These are phyloP conservation scores for Carassius auratus DNA, from an alignment of 2,113 vertebrate species.

Conservation along the genomic window DNA sequence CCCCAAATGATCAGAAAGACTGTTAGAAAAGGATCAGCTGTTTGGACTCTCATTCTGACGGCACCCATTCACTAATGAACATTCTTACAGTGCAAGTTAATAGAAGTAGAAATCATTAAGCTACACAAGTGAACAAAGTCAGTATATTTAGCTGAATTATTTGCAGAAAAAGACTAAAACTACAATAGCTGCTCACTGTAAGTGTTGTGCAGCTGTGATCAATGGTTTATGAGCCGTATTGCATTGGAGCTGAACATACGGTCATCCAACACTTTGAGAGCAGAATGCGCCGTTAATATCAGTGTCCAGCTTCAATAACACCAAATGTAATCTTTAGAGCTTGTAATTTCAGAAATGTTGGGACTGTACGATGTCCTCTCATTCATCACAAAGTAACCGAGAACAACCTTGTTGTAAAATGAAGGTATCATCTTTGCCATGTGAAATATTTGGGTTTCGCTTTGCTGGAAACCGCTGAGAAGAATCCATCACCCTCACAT, in stretches of 20 bases:
- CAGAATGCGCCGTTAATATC: neutral
- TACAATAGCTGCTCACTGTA: neutral
- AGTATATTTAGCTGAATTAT: neutral
- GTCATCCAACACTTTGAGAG: slow-evolving; percentile 27
- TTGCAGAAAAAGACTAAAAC: neutral
- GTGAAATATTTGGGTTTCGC: neutral
- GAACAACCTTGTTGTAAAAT: neutral
- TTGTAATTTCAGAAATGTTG: slow-evolving; percentile 26
- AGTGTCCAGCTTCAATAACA: slow-evolving; percentile 30
- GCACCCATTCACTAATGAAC: neutral
- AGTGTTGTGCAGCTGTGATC: neutral
- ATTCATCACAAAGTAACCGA: neutral
- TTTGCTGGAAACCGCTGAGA: neutral
- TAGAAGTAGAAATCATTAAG: neutral
- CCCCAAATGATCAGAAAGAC: neutral
- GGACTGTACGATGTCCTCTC: neutral
- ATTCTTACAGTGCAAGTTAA: neutral
- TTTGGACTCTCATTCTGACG: neutral
- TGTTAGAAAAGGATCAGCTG: neutral
- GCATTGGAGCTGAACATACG: neutral
- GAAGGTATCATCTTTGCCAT: neutral
- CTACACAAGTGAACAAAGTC: neutral
- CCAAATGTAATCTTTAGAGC: slow-evolving; percentile 29
- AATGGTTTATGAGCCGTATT: slow-evolving; percentile 10
- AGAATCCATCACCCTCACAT: neutral